Percentiles rank a stretch among this genome's conserved stretches.
phyloP scores from a whole-genome alignment of 2,888 invertebrate genomes.

The Aphrophora alni region DNA sequence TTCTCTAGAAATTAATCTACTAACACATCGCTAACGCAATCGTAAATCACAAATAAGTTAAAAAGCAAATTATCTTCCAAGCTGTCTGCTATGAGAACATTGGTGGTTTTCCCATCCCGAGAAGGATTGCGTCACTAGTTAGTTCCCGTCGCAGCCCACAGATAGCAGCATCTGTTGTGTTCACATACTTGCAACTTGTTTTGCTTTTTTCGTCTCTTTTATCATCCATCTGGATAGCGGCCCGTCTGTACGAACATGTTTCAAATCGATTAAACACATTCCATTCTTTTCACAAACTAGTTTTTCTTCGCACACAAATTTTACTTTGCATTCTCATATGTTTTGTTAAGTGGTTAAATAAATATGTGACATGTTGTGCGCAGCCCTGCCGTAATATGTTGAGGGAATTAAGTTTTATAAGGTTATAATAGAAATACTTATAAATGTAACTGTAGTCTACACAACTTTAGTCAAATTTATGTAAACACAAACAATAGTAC shows the following conservation, averaged over 20 bases:
- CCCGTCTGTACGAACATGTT: not conserved
- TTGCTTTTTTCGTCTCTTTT: not conserved
- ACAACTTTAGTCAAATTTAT: no score
- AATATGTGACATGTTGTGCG: no score
- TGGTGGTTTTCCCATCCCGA: not conserved
- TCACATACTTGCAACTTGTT: not conserved
- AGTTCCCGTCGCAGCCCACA: not conserved
- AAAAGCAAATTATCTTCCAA: not conserved
- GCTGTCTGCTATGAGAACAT: not conserved
- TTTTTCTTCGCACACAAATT: not conserved
- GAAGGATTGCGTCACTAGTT: not conserved
- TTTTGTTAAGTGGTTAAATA: no score
- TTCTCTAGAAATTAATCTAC: not conserved
- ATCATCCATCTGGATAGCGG: not conserved
- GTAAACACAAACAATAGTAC: no score
- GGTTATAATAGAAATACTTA: no score
- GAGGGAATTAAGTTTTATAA: no score
- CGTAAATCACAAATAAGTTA: not conserved
- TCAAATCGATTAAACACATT: not conserved
- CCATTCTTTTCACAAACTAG: not conserved
- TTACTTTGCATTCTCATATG: not conserved
- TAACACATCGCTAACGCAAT: not conserved
- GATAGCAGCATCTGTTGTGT: conserved; percentile 3
- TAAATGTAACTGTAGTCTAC: no score
- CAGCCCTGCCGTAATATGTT: no score